Base-by-base conservation (phyloP, 2,113 vertebrate species). In the Cyanistes caeruleus region DNA sequence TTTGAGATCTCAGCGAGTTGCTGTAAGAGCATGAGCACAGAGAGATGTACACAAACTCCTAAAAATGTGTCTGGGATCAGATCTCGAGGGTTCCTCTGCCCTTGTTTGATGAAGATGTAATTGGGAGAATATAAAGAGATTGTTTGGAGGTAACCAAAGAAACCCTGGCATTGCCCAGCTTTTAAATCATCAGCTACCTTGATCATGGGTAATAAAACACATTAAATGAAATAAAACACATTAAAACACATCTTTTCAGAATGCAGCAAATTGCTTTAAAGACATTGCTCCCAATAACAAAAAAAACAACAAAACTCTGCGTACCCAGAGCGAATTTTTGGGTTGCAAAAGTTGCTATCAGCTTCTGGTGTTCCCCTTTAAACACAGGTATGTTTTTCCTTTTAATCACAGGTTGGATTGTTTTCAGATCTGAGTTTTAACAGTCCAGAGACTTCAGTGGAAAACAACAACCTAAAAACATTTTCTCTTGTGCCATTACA, bases 111-210 rank as follows among this genome's bases (percentile, higher is more conserved):
- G 53, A 49, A 94, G 56, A 43, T 53, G 2, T 11, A 63, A 74
- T 68, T 53, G 65, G 64, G 48, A 65, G 24, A 68, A 30, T 2
- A 15, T 10, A 46, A 51, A 67, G n/a, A 67, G 52, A 49, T 81
- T 81, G 63, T 87, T 67, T 92, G 90, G 64, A 94, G 76, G 83
- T 89, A 84, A 76, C 83, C 60, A 90, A 44, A 84, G 88, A 78
- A 95, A 87, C 64, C 18, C 27, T 92, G 85, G 64, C 73, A 64
- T 18, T 30, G 46, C 15, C 11, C 48, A 9, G n/a, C 78, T 72
- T 89, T 86, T 83, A 88, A 93, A 52, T 93, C 44, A 2, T 67
- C 76, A 43, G 43, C 35, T 62, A 13, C 51, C 60, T 43, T 44
- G 13, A 81, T n/a, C 28, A 11, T 0, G 49, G 35, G 16, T 44